Conservation (phyloP, 2,888 invertebrate genomes). For the Polyommatus iphigenia region DNA sequence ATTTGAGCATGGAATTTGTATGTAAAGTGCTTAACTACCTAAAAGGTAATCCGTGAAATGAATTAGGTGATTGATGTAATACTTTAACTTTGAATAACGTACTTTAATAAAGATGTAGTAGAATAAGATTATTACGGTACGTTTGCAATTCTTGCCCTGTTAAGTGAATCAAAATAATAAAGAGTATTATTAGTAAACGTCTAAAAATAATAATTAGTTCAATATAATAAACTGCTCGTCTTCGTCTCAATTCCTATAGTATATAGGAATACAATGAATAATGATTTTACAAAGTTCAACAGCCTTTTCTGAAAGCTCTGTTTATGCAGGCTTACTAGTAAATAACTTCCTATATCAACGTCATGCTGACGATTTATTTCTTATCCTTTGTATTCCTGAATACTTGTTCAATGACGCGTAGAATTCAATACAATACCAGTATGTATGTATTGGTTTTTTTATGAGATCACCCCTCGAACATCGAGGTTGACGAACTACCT, state of each 20-base stretch:
- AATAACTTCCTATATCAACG: neutral
- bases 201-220: too few species aligned
- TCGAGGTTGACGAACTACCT: slow-evolving; percentile 4
- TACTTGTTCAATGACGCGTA: neutral
- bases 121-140: too few species aligned
- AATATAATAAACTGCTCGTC: neutral
- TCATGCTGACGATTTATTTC: slow-evolving; percentile 6
- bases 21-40: neutral
- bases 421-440: neutral
- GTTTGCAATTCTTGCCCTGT: too few species aligned
- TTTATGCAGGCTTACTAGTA: neutral
- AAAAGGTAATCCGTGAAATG: too few species aligned
- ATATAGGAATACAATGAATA: neutral
- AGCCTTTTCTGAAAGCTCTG: neutral
- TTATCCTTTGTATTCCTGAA: slow-evolving; percentile 12
- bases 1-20: neutral
- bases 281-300: neutral
- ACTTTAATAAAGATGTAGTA: too few species aligned
- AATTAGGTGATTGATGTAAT: too few species aligned
- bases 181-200: too few species aligned
- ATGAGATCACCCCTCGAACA: neutral
- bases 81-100: too few species aligned
- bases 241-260: neutral
- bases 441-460: neutral
- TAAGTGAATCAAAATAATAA: too few species aligned